phyloP scores from a whole-genome alignment of 2,113 vertebrate genomes.

The Podocnemis expansa region DNA sequence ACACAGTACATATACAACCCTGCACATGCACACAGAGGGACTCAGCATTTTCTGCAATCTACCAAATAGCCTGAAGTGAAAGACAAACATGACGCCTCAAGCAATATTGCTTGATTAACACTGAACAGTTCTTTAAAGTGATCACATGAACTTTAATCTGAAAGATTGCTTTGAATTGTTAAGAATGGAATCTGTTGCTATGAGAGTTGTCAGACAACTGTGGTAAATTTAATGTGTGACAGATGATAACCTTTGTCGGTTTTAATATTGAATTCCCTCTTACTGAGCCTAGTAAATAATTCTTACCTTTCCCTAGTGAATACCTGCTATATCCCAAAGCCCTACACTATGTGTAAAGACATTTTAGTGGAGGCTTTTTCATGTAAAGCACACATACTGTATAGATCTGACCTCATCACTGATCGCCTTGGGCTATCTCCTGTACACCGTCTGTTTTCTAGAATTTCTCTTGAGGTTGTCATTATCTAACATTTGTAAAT shows the following conservation, averaged over 20 bases:
- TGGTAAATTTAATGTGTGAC: conserved; percentile 86
- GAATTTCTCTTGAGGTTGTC: conserved; percentile 80
- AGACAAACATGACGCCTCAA: conserved; percentile 74
- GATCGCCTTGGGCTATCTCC: conserved; percentile 85
- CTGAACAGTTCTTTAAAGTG: conserved; percentile 69
- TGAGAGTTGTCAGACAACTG: conserved; percentile 82
- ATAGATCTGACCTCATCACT: conserved; percentile 84
- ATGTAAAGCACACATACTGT: conserved; percentile 87
- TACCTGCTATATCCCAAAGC: conserved; percentile 82
- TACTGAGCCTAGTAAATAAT: conserved; percentile 87
- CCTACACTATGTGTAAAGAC: conserved; percentile 76
- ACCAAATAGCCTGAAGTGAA: conserved; percentile 71
- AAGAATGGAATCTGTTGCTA: conserved; percentile 74
- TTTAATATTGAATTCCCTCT: conserved; percentile 87
- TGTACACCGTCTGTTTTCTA: conserved; percentile 82
- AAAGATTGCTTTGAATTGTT: conserved; percentile 76
- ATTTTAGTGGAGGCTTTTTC: conserved; percentile 86
- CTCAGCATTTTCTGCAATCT: conserved; percentile 42
- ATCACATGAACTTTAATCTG: conserved; percentile 76
- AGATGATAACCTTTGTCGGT: conserved; percentile 85
- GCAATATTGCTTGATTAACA: conserved; percentile 75
- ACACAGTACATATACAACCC: conserved; percentile 12
- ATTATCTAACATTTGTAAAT: conserved; percentile 89
- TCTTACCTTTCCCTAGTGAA: conserved; percentile 78
- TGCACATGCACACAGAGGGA: conserved; percentile 4